A percentile compares a stretch with the other conserved stretches of the same genome.
Conservation (phyloP, 1,140 invertebrate species). For the Eueides isabella region DNA sequence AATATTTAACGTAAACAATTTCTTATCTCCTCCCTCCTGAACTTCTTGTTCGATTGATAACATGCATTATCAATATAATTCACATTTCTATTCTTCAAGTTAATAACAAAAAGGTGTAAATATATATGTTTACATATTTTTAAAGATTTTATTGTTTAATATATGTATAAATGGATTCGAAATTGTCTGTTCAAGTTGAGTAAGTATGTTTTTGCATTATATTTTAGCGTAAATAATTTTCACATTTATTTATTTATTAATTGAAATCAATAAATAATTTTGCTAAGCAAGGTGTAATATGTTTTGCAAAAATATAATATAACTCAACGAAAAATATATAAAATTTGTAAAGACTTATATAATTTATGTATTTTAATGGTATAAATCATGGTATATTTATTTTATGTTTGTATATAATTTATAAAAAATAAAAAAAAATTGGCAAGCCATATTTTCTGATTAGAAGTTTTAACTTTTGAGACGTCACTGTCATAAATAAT, state of each 20-base stretch:
- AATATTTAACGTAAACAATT: constrained; percentile 27
- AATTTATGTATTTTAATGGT: background rate
- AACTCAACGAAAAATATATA: no score
- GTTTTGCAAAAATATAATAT: no score
- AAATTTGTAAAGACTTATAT: background rate
- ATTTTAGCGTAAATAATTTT: background rate
- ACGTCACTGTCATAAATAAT: constrained; percentile 9
- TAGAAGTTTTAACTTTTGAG: background rate
- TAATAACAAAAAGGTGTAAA: background rate
- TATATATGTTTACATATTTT: background rate
- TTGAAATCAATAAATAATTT: no score
- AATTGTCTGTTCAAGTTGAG: constrained; percentile 10
- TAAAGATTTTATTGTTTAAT: background rate
- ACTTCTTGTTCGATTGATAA: constrained; percentile 29
- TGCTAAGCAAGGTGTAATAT: no score
- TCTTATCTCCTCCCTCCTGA: constrained; percentile 26
- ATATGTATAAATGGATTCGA: background rate
- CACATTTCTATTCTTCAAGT: background rate
- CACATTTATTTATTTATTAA: no score
- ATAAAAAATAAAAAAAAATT: no score
- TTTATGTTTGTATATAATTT: no score
- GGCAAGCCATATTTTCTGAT: no score
- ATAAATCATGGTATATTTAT: background rate
- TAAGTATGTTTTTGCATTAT: background rate
- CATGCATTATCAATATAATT: constrained; percentile 22